phyloP scores from a whole-genome alignment of 2,888 invertebrate genomes.

The Caenorhabditis sp. region DNA sequence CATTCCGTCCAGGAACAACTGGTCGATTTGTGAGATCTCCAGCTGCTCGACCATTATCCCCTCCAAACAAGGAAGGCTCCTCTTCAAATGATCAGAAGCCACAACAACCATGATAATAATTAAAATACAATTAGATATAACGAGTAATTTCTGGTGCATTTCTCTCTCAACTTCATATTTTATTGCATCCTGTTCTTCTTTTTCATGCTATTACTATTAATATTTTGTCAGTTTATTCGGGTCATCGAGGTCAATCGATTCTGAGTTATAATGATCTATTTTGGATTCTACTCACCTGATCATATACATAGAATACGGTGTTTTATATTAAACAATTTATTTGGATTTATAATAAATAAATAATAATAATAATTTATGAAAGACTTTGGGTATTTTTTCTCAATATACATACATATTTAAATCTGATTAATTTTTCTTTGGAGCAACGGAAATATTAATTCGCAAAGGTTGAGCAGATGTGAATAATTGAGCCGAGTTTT shows the following conservation, averaged over 20 bases:
- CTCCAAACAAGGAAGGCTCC: slow-evolving; percentile 8
- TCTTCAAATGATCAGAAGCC: too few species aligned
- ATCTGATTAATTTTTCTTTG: slow-evolving; percentile 6
- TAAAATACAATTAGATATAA: too few species aligned
- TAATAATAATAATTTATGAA: background rate
- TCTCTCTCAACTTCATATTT: background rate
- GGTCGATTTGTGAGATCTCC: slow-evolving; percentile 28
- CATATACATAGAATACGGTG: background rate
- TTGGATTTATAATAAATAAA: slow-evolving; percentile 1
- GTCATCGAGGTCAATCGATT: too few species aligned
- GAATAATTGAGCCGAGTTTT: slow-evolving; percentile 48
- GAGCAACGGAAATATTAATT: slow-evolving; percentile 28
- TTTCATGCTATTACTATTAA: background rate
- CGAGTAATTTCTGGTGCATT: background rate
- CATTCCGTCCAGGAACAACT: slow-evolving; percentile 7
- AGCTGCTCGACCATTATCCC: slow-evolving; percentile 29
- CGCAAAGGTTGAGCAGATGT: slow-evolving; percentile 16
- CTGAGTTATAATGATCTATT: too few species aligned
- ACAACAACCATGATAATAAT: too few species aligned
- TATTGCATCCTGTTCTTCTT: background rate
- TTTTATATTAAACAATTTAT: slow-evolving; percentile 5
- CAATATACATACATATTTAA: background rate
- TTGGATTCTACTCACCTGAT: background rate
- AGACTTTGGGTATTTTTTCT: background rate
- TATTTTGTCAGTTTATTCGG: too few species aligned